Evolutionary conservation across 2,113 vertebrate species (phyloP).

Genomic region (Caretta caretta): DNA sequence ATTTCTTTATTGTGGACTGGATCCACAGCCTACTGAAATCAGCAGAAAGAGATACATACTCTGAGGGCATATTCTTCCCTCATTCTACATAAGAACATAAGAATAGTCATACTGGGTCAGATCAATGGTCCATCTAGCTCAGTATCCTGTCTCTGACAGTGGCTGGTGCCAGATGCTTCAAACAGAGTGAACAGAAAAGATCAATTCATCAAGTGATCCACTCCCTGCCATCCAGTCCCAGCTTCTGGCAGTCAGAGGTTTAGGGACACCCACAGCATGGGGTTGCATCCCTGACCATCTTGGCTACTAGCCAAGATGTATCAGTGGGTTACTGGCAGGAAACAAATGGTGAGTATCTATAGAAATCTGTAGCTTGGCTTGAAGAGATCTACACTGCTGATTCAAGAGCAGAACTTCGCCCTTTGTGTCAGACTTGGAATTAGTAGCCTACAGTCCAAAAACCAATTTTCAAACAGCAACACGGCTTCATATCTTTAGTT

Average conservation of each 20-base stretch:
- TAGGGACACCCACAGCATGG: background rate
- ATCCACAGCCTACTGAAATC: background rate
- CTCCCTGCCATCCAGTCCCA: background rate
- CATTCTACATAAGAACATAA: background rate
- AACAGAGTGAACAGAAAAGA: background rate
- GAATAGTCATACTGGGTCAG: too few species aligned
- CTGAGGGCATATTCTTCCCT: background rate
- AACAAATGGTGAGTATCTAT: background rate
- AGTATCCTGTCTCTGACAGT: background rate
- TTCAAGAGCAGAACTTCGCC: background rate
- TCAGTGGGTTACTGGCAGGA: background rate
- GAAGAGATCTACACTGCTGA: background rate
- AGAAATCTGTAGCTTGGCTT: background rate
- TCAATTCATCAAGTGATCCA: background rate
- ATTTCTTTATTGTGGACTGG: background rate
- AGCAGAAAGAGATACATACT: background rate
- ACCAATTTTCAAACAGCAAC: background rate
- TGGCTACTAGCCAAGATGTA: background rate
- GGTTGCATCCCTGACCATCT: background rate
- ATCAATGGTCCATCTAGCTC: background rate
- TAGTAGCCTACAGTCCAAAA: background rate
- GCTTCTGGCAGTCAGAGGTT: background rate
- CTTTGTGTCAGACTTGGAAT: rapidly evolving
- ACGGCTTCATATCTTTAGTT: background rate
- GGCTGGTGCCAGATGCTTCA: background rate